Evolutionary conservation across 2,888 invertebrate genomes (phyloP), one percentile per base, ranked within the genome.

Genomic region (Parnassius glacialis): DNA sequence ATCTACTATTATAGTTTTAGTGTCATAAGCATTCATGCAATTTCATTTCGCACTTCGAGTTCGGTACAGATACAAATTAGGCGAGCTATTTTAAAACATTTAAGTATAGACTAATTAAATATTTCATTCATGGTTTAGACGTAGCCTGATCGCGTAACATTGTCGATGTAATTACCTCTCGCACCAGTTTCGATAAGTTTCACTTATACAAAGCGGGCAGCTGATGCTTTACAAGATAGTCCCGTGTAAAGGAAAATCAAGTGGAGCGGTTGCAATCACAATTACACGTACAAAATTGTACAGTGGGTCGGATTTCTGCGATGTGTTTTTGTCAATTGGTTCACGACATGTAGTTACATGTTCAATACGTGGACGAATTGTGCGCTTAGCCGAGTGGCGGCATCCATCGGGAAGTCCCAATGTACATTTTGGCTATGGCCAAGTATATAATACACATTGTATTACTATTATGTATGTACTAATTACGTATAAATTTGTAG

Each of bases 1-100:
- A 87, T 87, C 90, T 85, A 89, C 87, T 87, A 89, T 90, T 86
- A 88, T 91, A 91, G 90, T 86, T 86, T 86, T 90, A 34, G 34
- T 34, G 34, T 34, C 34, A 34, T 34, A 91, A 86, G 90, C 86
- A 87, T 84, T 87, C 79, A 74, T 86, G 80, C 87, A 84, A 88
- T 87, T 89, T 89, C 82, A 78, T 90, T 90, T 87, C 86, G 90
- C 90, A 90, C 90, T 85, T 84, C 79, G 75, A 81, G 83, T 87
- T 82, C 84, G 85, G 83, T 87, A 84, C 85, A 82, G 81, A 84
- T 85, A 84, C 84, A 85, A 85, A 85, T 86, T 89, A 90, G 84
- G 79, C 75, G 72, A 80, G 79, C 83, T 80, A 80, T 78, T 74
- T 78, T 52, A 75, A 78, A 72, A 58, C 79, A 79, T 82, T 77